phyloP scores from a whole-genome alignment of 2,797 vertebrate species.

The Limosa lapponica region DNA sequence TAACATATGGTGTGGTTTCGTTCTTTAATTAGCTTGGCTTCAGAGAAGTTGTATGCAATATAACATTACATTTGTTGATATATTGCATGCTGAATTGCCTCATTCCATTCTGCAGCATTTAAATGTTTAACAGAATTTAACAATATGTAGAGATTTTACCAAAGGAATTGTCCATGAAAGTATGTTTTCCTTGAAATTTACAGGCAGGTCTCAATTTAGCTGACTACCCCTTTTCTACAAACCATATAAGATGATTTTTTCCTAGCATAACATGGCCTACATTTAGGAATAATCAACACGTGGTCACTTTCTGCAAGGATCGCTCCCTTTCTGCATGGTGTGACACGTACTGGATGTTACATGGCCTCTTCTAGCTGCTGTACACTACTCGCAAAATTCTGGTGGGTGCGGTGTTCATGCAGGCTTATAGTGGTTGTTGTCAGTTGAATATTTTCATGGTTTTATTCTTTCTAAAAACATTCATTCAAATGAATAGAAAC shows the following conservation, averaged over 20 bases:
- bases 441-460: not conserved
- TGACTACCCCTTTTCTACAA: not conserved
- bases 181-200: not conserved
- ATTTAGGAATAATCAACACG: not conserved
- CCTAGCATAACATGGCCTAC: not conserved
- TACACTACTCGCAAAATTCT: not conserved
- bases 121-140: not conserved
- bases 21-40: not conserved
- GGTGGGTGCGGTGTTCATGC: not conserved
- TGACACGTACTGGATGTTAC: not conserved
- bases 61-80: not conserved
- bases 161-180: not conserved
- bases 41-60: not conserved
- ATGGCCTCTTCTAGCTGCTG: not conserved
- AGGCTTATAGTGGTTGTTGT: not conserved
- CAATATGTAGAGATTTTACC: not conserved
- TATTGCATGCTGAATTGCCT: not conserved
- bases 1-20: not conserved
- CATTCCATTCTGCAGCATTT: not conserved
- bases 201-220: not conserved
- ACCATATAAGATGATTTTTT: not conserved
- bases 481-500: not conserved
- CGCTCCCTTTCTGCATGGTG: not conserved
- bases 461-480: not conserved
- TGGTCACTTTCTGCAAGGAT: not conserved